Base-by-base conservation (phyloP, 2,113 vertebrate species). In the Thalassarche chlororhynchos region DNA sequence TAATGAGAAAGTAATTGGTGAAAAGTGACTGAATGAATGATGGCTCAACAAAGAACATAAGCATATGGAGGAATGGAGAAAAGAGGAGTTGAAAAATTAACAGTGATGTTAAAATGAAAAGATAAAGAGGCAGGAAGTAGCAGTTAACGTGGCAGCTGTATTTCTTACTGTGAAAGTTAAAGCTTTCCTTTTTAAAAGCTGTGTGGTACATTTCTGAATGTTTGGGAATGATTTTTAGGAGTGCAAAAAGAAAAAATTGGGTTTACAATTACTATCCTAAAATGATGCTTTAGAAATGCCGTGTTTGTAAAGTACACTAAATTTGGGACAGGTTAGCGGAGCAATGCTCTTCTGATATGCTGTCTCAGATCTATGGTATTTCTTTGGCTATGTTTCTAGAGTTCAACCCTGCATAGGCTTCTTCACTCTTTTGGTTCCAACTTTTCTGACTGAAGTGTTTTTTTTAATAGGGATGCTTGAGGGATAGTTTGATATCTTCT, bases 221-320 rank as follows among this genome's bases (percentile, higher is more conserved):
- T 5, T 29, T 71, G 5, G 6, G 12, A 44, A 5, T 38, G 13
- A 26, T 17, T 77, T 83, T 77, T 80, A 42, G 15, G n/a, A 65
- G 32, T 28, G 17, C n/a, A 47, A 40, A 19, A 57, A 76, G 10
- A 20, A 79, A 58, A 85, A 44, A 28, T 0, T 51, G 6, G 7
- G 5, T 65, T 72, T 60, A 69, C 79, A 70, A 24, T 49, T 28
- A 18, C 11, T 64, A 4, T 34, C 12, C 3, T 24, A 25, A 69
- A 46, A n/a, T 34, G 13, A 8, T 68, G 20, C 5, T 24, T 71
- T 44, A 49, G 23, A 74, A 87, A 31, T 74, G 3, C 5, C 2
- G 3, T 4, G 0, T 52, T 58, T 83, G 17, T 61, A 6, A 57
- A n/a, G 23, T 21, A 38, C 4, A 1, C 7, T 9, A 23, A 7